A percentile compares a stretch with the other conserved stretches of the same genome.
phyloP scores from a whole-genome alignment of 2,888 invertebrate genomes.

The Caenorhabditis uteleia region DNA sequence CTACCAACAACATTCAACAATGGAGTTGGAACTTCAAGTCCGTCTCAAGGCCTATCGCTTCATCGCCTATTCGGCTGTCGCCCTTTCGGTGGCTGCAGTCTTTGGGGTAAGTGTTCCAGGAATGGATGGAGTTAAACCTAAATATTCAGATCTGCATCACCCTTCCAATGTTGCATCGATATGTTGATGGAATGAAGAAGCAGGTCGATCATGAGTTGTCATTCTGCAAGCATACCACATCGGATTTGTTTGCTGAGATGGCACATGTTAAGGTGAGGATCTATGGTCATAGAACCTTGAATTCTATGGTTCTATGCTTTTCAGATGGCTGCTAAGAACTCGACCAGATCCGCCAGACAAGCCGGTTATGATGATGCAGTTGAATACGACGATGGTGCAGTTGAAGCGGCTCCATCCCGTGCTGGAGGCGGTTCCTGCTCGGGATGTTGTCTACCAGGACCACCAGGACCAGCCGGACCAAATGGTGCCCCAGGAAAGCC shows the following conservation, averaged over 20 bases:
- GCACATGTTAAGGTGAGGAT: constrained; percentile 20
- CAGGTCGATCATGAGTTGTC: constrained; percentile 29
- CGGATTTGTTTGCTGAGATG: constrained; percentile 33
- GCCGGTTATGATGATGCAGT: constrained; percentile 12
- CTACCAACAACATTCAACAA: too few species aligned
- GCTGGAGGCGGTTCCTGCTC: constrained; percentile 36
- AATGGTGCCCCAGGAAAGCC: constrained; percentile 41
- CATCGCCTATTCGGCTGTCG: constrained; percentile 38
- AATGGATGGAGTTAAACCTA: too few species aligned
- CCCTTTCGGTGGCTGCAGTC: constrained; percentile 30
- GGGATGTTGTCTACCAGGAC: constrained; percentile 46
- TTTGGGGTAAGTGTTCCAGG: constrained; percentile 35
- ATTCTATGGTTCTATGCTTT: background rate
- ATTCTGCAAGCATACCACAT: constrained; percentile 32
- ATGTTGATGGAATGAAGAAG: constrained; percentile 33
- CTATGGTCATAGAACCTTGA: background rate
- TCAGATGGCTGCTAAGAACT: constrained; percentile 23
- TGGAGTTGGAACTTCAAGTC: constrained; percentile 34
- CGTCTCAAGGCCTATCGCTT: constrained; percentile 35
- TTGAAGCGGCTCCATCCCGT: constrained; percentile 7
- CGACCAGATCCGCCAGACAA: constrained; percentile 27
- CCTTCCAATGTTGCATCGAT: constrained; percentile 36
- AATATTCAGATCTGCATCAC: constrained; percentile 34
- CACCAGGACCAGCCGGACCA: constrained; percentile 43
- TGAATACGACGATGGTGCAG: constrained; percentile 23